Evolutionary conservation across 2,888 invertebrate genomes (phyloP).

Genomic region (Dicranocentrus wangi): DNA sequence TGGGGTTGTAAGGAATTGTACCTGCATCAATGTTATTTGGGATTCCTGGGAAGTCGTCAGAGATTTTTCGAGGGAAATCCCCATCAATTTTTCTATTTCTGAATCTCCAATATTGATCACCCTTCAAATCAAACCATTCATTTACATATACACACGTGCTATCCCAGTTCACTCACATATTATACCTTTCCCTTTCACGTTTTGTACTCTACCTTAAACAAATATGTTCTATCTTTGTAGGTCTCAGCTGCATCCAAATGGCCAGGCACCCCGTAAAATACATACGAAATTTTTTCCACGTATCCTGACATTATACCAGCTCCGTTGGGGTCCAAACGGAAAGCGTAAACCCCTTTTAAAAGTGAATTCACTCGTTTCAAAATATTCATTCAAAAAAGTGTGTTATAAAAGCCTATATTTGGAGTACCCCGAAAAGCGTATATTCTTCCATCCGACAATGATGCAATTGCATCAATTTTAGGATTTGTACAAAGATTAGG

Average conservation of each 20-base stretch:
- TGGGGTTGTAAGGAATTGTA: no score
- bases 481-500: slow-evolving; percentile 62
- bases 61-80: slow-evolving; percentile 56
- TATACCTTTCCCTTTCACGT: not conserved
- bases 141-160: no score
- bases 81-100: slow-evolving; percentile 64
- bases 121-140: slow-evolving; percentile 15
- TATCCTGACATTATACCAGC: slow-evolving; percentile 46
- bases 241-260: slow-evolving; percentile 61
- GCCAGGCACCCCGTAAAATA: slow-evolving; percentile 55
- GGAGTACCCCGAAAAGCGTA: slow-evolving; percentile 65
- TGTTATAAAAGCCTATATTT: no score
- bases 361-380: not conserved
- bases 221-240: slow-evolving; percentile 55
- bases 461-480: slow-evolving; percentile 65
- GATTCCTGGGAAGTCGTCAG: slow-evolving; percentile 59
- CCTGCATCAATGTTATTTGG: slow-evolving; percentile 67
- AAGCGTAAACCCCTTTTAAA: slow-evolving; percentile 64
- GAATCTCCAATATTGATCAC: slow-evolving; percentile 61
- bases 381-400: not conserved
- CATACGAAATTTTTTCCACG: slow-evolving; percentile 57
- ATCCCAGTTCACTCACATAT: not conserved
- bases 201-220: slow-evolving; percentile 58
- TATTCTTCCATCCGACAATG: slow-evolving; percentile 58
- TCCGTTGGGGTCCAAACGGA: slow-evolving; percentile 56